Conservation (phyloP, 2,797 vertebrate genomes). For the Galagoides demidoff region DNA sequence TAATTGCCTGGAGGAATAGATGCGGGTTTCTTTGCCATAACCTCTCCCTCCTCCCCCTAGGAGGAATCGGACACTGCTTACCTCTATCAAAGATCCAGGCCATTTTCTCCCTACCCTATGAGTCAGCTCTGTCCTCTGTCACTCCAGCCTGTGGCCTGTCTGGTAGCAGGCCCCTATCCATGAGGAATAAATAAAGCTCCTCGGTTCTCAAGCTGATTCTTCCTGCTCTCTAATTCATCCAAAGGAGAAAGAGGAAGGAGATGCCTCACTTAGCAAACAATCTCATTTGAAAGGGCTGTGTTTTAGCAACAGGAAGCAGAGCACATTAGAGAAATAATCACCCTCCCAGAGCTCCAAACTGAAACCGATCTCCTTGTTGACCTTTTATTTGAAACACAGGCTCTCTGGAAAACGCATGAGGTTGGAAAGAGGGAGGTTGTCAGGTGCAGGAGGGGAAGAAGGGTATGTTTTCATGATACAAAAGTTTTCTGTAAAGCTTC, state of each 20-base stretch:
- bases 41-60: background rate
- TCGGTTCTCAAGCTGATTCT: background rate
- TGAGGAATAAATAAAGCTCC: conserved; percentile 34
- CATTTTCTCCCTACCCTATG: conserved; percentile 34
- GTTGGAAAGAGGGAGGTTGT: background rate
- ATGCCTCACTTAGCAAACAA: conserved; percentile 15
- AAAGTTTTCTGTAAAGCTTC: background rate
- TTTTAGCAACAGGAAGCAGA: conserved; percentile 61
- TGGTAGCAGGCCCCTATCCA: background rate
- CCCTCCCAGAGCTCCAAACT: conserved; percentile 14
- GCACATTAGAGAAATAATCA: conserved; percentile 47
- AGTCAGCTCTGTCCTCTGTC: conserved; percentile 24
- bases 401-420: conserved; percentile 50
- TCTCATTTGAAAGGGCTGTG: conserved; percentile 17
- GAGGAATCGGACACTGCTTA: conserved; percentile 65
- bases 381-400: conserved; percentile 55
- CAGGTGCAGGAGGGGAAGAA: background rate
- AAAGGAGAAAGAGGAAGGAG: background rate
- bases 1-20: conserved; percentile 66
- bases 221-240: conserved; percentile 22
- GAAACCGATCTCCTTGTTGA: conserved; percentile 46
- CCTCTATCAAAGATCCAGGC: conserved; percentile 65
- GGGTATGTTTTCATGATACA: background rate
- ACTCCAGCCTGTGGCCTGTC: conserved; percentile 32
- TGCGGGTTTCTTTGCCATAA: conserved; percentile 16